Evolutionary conservation across 53 echinoderm and acorn worm species (phyloP).

Genomic region (Echinometra lucunter): DNA sequence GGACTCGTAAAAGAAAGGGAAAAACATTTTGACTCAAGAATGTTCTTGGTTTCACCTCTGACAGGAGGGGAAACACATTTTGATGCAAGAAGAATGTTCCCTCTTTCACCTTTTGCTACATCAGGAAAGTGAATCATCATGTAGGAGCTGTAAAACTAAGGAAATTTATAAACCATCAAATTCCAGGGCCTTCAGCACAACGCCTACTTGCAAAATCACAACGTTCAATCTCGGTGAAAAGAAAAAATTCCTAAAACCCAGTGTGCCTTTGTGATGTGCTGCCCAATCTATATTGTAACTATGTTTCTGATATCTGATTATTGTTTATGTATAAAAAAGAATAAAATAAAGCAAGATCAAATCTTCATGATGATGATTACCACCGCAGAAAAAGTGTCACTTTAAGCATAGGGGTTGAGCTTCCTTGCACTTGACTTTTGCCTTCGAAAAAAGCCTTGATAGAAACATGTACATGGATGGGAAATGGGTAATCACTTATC

Average conservation of each 20-base stretch:
- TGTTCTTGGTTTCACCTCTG: background rate
- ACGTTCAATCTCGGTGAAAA: background rate
- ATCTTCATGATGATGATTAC: no score
- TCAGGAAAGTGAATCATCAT: slow-evolving; percentile 11
- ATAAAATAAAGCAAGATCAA: no score
- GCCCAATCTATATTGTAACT: no score
- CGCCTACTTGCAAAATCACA: background rate
- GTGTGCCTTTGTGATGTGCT: no score
- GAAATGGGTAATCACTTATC: background rate
- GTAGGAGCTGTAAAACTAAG: background rate
- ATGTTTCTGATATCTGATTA: no score
- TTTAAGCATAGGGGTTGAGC: no score
- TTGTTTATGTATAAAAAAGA: no score
- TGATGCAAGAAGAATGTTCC: slow-evolving; percentile 15
- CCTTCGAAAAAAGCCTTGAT: background rate
- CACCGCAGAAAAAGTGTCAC: no score
- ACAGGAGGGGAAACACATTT: background rate
- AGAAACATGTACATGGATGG: no score
- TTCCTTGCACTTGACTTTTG: no score
- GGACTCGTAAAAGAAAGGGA: background rate
- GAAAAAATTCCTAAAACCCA: no score
- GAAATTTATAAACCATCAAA: slow-evolving; percentile 9
- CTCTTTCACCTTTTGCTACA: background rate
- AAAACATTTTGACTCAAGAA: background rate
- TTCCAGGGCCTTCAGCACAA: background rate